Evolutionary conservation across 2,113 vertebrate species (phyloP).

Genomic region (Esox niger): DNA sequence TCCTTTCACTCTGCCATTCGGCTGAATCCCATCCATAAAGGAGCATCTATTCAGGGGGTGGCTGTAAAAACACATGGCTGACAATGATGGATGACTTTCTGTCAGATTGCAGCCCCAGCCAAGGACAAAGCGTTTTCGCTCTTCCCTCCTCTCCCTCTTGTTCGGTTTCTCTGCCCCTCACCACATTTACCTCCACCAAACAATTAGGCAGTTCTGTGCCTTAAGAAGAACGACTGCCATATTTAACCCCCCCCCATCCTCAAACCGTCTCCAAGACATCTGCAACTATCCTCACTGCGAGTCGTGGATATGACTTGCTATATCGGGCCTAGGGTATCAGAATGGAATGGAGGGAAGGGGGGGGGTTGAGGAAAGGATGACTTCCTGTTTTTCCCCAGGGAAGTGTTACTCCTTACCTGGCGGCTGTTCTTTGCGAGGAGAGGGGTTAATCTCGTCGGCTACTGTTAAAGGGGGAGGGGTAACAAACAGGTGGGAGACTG

Average conservation of each 20-base stretch:
- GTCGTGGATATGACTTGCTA: no score
- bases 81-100: slow-evolving; percentile 58
- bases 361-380: background rate
- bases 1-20: background rate
- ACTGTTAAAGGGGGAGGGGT: slow-evolving; percentile 84
- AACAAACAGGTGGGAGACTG: slow-evolving; percentile 75
- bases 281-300: no score
- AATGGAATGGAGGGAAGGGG: background rate
- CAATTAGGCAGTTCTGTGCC: slow-evolving; percentile 40
- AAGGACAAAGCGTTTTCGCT: slow-evolving; percentile 36
- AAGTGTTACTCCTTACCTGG: slow-evolving; percentile 78
- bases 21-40: slow-evolving; percentile 20
- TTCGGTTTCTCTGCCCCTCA: background rate
- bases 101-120: slow-evolving; percentile 48
- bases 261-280: slow-evolving; percentile 19
- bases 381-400: background rate
- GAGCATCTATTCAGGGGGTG: slow-evolving; percentile 34
- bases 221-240: background rate
- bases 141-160: slow-evolving; percentile 3
- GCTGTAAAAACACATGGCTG: slow-evolving; percentile 39
- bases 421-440: slow-evolving; percentile 80
- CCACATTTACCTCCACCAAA: slow-evolving; percentile 1
- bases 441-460: slow-evolving; percentile 90
- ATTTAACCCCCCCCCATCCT: slow-evolving; percentile 34
- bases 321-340: background rate